Conservation (phyloP, 2,888 invertebrate genomes). For the Elegia similella region DNA sequence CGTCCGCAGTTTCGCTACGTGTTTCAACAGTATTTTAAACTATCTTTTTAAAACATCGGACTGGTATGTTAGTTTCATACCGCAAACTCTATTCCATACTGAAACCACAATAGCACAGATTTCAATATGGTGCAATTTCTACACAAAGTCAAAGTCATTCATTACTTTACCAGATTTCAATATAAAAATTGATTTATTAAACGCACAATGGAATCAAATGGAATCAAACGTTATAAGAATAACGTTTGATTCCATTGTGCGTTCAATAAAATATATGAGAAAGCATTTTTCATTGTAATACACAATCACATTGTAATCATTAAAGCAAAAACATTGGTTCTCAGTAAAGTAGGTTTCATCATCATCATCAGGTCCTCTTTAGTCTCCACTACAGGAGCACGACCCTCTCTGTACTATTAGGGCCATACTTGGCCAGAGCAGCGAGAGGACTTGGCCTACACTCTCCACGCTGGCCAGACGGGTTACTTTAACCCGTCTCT, state of each 20-base stretch:
- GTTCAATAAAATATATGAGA: not conserved
- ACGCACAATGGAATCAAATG: not conserved
- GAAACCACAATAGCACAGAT: not conserved
- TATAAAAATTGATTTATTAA: not conserved
- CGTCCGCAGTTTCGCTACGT: not conserved
- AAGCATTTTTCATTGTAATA: not conserved
- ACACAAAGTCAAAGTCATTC: not conserved
- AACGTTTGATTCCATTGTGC: not conserved
- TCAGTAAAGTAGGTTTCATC: too few species aligned
- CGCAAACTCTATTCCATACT: not conserved
- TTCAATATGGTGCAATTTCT: not conserved
- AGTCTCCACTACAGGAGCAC: too few species aligned
- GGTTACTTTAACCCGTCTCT: too few species aligned
- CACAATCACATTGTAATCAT: not conserved
- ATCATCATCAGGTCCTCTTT: too few species aligned
- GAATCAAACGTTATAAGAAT: too few species aligned
- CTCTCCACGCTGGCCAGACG: too few species aligned
- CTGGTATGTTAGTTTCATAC: not conserved
- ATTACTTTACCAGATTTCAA: not conserved
- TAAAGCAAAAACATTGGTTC: too few species aligned
- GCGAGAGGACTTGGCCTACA: too few species aligned
- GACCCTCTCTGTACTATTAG: too few species aligned
- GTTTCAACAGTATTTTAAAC: not conserved
- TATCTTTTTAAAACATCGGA: not conserved
- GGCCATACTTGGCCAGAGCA: too few species aligned